Percentiles rank a stretch among this genome's conserved stretches.
phyloP scores from a whole-genome alignment of 2,797 vertebrate species.

The Eidolon dupreanum region DNA sequence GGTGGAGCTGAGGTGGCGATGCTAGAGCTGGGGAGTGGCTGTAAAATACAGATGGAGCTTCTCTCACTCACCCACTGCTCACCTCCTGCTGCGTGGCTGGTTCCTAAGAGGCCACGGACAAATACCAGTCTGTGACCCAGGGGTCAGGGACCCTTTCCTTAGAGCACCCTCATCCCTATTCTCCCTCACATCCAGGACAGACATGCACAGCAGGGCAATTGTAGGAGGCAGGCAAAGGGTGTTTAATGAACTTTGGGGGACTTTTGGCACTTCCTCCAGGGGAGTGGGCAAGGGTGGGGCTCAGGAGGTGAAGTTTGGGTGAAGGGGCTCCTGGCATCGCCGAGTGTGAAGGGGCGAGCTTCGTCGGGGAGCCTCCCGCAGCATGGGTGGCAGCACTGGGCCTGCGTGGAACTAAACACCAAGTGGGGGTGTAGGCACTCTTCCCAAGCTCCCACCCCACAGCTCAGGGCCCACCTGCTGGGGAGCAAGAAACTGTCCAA shows the following conservation, averaged over 20 bases:
- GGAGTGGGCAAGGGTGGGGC: not conserved
- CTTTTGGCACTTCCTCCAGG: not conserved
- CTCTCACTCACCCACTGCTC: no score
- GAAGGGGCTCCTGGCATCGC: not conserved
- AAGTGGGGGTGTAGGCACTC: not conserved
- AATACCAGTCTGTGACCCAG: no score
- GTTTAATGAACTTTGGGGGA: conserved; percentile 45
- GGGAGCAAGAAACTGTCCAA: not conserved
- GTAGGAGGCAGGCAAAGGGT: not conserved
- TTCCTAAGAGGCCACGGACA: no score
- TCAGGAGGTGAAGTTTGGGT: not conserved
- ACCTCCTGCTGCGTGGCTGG: no score
- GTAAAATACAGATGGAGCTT: no score
- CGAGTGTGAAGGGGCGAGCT: not conserved
- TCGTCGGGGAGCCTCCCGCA: not conserved
- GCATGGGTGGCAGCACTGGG: not conserved
- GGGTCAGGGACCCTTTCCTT: no score
- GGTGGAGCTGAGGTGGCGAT: no score
- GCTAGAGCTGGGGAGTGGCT: no score
- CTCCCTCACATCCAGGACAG: not conserved
- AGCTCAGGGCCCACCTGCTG: not conserved
- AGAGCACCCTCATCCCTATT: not conserved
- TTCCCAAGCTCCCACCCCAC: not conserved
- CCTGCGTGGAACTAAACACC: not conserved
- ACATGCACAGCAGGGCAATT: not conserved